These are phyloP conservation scores for Platynereis dumerilii DNA, from an alignment of 2,888 invertebrate species.

Conservation along the genomic window DNA sequence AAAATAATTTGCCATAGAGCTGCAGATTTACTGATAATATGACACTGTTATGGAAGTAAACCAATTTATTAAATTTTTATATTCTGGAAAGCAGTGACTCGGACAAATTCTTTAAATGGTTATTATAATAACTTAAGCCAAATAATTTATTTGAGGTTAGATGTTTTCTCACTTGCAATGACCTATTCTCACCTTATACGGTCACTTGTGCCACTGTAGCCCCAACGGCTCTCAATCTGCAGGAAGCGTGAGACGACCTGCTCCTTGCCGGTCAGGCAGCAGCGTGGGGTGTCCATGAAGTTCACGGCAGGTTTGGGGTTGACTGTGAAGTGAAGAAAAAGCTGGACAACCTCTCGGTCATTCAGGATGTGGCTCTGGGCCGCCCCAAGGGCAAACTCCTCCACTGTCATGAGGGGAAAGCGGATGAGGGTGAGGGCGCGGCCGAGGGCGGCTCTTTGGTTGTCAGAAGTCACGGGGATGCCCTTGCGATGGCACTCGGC, in stretches of 20 bases:
- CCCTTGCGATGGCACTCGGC: slow-evolving; percentile 74
- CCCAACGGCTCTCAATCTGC: slow-evolving; percentile 82
- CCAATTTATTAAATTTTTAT: too few relatives aligned
- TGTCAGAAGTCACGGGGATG: slow-evolving; percentile 72
- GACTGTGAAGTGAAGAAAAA: slow-evolving; percentile 67
- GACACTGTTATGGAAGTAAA: too few relatives aligned
- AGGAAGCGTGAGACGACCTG: slow-evolving; percentile 77
- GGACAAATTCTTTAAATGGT: too few relatives aligned
- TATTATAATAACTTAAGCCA: neutral
- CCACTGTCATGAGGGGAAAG: slow-evolving; percentile 84
- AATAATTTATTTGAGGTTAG: neutral
- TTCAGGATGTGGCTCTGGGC: slow-evolving; percentile 74
- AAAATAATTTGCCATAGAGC: too few relatives aligned
- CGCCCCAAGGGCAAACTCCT: slow-evolving; percentile 78
- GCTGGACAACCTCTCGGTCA: slow-evolving; percentile 76
- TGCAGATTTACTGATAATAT: too few relatives aligned
- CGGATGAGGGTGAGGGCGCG: slow-evolving; percentile 76
- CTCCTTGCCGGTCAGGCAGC: slow-evolving; percentile 81
- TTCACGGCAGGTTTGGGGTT: slow-evolving; percentile 79
- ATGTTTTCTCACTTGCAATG: too few relatives aligned
- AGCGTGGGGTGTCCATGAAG: slow-evolving; percentile 72
- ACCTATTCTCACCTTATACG: slow-evolving; percentile 75
- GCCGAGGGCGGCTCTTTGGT: slow-evolving; percentile 75
- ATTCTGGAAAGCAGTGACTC: too few relatives aligned
- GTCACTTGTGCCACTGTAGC: slow-evolving; percentile 83